Evolutionary conservation across 2,888 invertebrate species (phyloP).

Genomic region (Synergus japonicus): DNA sequence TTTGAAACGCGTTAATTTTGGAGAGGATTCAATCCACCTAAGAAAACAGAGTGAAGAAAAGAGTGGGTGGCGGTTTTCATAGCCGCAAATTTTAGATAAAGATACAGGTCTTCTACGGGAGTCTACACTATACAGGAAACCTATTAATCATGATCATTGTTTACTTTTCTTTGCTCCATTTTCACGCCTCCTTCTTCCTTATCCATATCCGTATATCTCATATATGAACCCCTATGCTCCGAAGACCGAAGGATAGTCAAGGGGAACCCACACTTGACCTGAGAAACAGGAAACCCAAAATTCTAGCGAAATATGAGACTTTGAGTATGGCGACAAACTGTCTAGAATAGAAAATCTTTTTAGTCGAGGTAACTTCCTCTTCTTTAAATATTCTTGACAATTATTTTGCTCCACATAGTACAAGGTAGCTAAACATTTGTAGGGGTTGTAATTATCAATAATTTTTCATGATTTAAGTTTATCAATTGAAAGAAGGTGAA

Average conservation of each 20-base stretch:
- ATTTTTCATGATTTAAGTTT: no score
- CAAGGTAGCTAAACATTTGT: no score
- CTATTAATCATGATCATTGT: constrained; percentile 62
- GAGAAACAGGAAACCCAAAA: constrained; percentile 57
- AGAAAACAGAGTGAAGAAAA: background rate
- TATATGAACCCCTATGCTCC: background rate
- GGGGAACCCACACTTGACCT: constrained; percentile 36
- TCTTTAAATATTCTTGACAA: background rate
- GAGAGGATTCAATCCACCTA: background rate
- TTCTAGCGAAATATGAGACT: constrained; percentile 60
- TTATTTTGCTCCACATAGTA: no score
- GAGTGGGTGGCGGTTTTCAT: constrained; percentile 1
- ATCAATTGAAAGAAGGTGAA: no score
- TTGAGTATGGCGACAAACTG: constrained; percentile 55
- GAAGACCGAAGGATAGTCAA: background rate
- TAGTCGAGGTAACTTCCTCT: background rate
- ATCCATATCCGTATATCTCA: constrained; percentile 3
- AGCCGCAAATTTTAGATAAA: background rate
- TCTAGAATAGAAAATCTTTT: constrained; percentile 48
- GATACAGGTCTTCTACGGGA: background rate
- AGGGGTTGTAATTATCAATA: no score
- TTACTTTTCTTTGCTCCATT: constrained; percentile 56
- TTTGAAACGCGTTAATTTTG: background rate
- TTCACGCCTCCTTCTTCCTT: constrained; percentile 18
- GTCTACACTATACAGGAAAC: constrained; percentile 11